Conservation (phyloP, 2,888 invertebrate genomes). For the Matsumyia berberina region DNA sequence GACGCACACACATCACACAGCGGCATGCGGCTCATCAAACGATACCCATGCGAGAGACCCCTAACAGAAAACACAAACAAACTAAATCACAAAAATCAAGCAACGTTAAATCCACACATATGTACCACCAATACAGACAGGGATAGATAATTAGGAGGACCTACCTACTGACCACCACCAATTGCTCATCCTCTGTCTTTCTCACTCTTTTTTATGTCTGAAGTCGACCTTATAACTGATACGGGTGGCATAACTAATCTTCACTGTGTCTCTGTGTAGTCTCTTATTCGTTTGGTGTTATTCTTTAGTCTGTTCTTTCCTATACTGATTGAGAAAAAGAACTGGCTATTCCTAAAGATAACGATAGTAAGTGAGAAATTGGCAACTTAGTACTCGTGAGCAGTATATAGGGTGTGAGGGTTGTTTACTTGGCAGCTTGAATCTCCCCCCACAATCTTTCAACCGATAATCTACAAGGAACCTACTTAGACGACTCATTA, state of each 20-base stretch:
- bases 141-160: constrained; percentile 4
- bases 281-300: neutral
- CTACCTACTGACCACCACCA: neutral
- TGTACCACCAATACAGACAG: neutral
- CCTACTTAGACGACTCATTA: constrained; percentile 5
- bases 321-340: neutral
- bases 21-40: constrained; percentile 41
- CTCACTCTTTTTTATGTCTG: neutral
- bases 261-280: neutral
- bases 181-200: neutral
- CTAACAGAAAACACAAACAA: constrained; percentile 17
- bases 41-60: constrained; percentile 5
- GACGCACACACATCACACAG: constrained; percentile 1
- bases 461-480: no score
- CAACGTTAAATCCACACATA: neutral
- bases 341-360: no score
- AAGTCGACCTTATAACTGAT: constrained; percentile 21
- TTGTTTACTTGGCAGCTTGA: no score
- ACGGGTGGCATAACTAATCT: constrained; percentile 3
- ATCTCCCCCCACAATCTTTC: no score
- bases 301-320: constrained; percentile 11
- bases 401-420: no score
- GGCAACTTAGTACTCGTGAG: no score
- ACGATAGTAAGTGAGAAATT: no score
- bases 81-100: constrained; percentile 8